phyloP scores from a whole-genome alignment of 2,797 vertebrate species.

The Tapera naevia region DNA sequence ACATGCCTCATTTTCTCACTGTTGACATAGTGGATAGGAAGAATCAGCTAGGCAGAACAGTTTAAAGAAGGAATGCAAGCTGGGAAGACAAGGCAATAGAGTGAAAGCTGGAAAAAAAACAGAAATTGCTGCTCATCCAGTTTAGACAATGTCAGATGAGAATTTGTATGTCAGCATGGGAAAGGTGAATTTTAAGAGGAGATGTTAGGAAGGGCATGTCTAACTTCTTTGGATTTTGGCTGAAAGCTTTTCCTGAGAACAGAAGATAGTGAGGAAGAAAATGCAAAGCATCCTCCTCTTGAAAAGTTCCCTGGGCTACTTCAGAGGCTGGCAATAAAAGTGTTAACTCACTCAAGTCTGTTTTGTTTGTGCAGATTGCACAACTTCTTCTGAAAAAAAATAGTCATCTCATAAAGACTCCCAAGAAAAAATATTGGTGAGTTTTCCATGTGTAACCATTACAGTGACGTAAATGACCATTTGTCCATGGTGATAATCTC shows the following conservation, averaged over 20 bases:
- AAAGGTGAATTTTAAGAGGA: not conserved
- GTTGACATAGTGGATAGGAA: not conserved
- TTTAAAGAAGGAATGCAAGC: not conserved
- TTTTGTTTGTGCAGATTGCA: not conserved
- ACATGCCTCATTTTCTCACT: not conserved
- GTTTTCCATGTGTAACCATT: not conserved
- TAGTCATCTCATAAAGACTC: not conserved
- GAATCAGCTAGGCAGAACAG: not conserved
- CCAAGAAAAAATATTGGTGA: not conserved
- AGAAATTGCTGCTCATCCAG: not conserved
- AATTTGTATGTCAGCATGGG: not conserved
- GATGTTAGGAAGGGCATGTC: not conserved
- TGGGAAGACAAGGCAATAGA: not conserved
- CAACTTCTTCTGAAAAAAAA: not conserved
- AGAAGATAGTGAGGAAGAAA: not conserved
- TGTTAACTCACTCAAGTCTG: not conserved
- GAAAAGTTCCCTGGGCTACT: not conserved
- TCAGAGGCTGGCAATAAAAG: not conserved
- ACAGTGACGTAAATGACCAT: not conserved
- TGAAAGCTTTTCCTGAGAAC: not conserved
- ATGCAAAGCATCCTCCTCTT: not conserved
- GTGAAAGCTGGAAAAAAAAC: accelerated
- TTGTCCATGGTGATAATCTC: not conserved
- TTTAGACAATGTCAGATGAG: not conserved
- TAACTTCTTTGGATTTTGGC: not conserved